These are phyloP conservation scores for Plutomurus gul DNA, from an alignment of 1,140 invertebrate genomes.

Conservation along the genomic window DNA sequence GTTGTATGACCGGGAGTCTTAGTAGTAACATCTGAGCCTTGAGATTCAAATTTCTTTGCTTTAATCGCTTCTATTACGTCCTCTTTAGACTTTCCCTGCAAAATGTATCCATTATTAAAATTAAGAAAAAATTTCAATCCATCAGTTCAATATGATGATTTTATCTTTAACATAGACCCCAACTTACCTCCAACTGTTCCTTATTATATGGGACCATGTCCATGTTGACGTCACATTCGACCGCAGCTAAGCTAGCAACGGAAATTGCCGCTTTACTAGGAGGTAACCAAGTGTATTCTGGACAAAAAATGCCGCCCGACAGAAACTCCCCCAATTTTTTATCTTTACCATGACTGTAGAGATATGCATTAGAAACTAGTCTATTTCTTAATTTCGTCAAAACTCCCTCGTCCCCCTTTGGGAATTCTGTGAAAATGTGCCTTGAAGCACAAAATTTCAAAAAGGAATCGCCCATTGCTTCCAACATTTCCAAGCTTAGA, in stretches of 20 bases:
- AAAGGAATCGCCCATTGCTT: constrained; percentile 51
- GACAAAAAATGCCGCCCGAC: constrained; percentile 41
- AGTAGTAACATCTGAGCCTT: neutral
- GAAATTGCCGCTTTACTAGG: neutral
- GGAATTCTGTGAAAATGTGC: constrained; percentile 33
- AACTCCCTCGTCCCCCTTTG: constrained; percentile 26
- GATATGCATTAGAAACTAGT: constrained; percentile 41
- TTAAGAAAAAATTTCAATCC: too few relatives aligned
- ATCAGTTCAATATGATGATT: too few relatives aligned
- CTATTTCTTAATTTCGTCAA: constrained; percentile 36
- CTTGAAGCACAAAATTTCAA: constrained; percentile 39
- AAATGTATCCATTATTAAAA: neutral
- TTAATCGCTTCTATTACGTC: neutral
- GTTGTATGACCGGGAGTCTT: neutral
- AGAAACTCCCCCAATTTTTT: constrained; percentile 36
- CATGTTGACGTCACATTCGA: too few relatives aligned
- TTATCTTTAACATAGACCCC: too few relatives aligned
- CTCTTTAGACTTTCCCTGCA: neutral
- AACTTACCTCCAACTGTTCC: too few relatives aligned
- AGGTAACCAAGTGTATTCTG: constrained; percentile 35
- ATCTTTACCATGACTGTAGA: constrained; percentile 18
- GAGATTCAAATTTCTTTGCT: neutral
- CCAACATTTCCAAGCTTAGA: constrained; percentile 42
- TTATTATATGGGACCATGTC: too few relatives aligned
- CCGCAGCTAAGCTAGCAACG: neutral